These are phyloP conservation scores for Cyclophora albipunctata DNA, from an alignment of 2,888 invertebrate genomes.

Conservation along the genomic window DNA sequence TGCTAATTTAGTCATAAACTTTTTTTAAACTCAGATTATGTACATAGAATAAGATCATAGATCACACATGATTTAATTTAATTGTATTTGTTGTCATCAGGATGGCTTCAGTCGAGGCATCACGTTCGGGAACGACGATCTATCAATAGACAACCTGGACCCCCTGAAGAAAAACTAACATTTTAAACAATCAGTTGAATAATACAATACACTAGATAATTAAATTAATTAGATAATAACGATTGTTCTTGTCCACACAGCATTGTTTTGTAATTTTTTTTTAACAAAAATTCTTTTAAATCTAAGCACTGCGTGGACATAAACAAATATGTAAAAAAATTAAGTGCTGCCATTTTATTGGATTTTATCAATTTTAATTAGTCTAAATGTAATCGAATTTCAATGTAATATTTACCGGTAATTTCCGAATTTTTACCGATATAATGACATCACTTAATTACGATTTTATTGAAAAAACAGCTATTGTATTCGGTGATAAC, in stretches of 20 bases:
- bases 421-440: slow-evolving; percentile 42
- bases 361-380: slow-evolving; percentile 58
- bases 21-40: too few relatives aligned
- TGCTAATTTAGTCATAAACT: too few relatives aligned
- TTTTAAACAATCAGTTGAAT: slow-evolving; percentile 12
- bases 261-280: neutral
- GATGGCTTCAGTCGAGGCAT: slow-evolving; percentile 92
- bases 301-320: slow-evolving; percentile 43
- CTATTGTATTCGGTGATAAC: slow-evolving; percentile 33
- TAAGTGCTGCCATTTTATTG: slow-evolving; percentile 66
- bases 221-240: slow-evolving; percentile 47
- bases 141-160: slow-evolving; percentile 94
- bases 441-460: slow-evolving; percentile 34
- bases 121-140: slow-evolving; percentile 93
- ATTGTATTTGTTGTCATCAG: slow-evolving; percentile 69
- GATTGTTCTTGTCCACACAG: slow-evolving; percentile 37
- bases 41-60: too few relatives aligned
- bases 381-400: slow-evolving; percentile 28
- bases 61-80: neutral
- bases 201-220: slow-evolving; percentile 28
- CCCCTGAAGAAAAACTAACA: slow-evolving; percentile 85
- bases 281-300: slow-evolving; percentile 29
- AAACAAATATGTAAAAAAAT: slow-evolving; percentile 32
- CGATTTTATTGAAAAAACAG: slow-evolving; percentile 23
- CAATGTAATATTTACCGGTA: slow-evolving; percentile 24